Base-by-base conservation (phyloP, 2,113 vertebrate species). In the Odontophorus gujanensis region DNA sequence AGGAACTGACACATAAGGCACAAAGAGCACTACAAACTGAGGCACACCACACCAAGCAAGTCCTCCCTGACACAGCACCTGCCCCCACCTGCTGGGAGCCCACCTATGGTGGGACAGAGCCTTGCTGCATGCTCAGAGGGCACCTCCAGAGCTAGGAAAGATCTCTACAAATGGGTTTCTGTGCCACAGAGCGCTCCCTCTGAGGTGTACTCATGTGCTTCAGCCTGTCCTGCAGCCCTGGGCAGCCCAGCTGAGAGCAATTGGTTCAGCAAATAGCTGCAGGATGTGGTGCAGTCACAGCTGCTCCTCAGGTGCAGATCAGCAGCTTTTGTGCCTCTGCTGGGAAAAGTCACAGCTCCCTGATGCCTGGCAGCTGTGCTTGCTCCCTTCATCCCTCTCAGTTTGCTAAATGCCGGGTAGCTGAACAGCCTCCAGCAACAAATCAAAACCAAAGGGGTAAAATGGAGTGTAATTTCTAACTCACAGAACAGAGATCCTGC, bases 331-430 rank as follows among this genome's bases (percentile, higher is more conserved):
- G 25, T 68, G 11, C 0, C 0, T 25, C 22, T 16, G 76, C 69
- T 87, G 40, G 71, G 69, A 95, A 95, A 94, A 95, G 92, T 95
- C 95, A 89, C 7, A 3, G 86, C 84, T 67, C 84, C 75, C 59
- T 24, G 51, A 50, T 66, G 91, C 16, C 91, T 34, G 45, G 55
- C n/a, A 84, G 85, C 83, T 3, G 20, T 48, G 4, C 43, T 63
- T 24, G 4, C 53, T 66, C 73, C 63, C 75, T 88, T 63, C 90
- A 59, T 80, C 82, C 75, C 55, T 67, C 55, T 67, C 6, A 13
- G 38, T 40, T 68, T 86, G 32, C 92, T 90, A 79, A 96, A 95
- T 92, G 94, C 81, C 89, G 67, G 50, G 80, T 57, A 85, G 83
- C 81, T 75, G 77, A 78, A 75, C 0, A 1, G 82, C 93, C 84